phyloP scores from a whole-genome alignment of 2,888 invertebrate species.

The Oxyteleia sp. region DNA sequence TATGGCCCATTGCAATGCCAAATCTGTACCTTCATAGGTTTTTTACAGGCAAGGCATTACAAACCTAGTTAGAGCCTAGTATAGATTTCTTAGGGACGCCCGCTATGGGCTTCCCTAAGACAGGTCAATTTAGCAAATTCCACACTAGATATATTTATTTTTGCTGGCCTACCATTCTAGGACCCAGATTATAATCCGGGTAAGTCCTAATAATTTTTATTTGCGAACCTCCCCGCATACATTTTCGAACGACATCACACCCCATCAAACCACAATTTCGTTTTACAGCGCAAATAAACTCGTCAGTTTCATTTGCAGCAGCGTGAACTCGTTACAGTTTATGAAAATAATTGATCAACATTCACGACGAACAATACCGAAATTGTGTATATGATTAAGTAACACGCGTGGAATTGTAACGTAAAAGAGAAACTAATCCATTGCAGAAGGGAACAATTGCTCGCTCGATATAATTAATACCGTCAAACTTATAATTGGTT shows the following conservation, averaged over 20 bases:
- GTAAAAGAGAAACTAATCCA: conserved; percentile 35
- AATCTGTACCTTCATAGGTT: too few species aligned
- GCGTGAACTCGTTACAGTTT: conserved; percentile 23
- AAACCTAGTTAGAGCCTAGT: too few species aligned
- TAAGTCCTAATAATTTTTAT: too few species aligned
- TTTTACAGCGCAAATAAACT: background rate
- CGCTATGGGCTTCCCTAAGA: too few species aligned
- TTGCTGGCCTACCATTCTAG: too few species aligned
- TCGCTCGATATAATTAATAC: conserved; percentile 42
- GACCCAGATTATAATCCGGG: too few species aligned
- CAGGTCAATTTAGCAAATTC: too few species aligned
- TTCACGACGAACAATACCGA: conserved; percentile 34
- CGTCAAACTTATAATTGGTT: conserved; percentile 47
- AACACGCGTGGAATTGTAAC: conserved; percentile 19
- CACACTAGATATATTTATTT: too few species aligned
- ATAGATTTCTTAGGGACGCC: too few species aligned
- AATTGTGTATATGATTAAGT: conserved; percentile 38
- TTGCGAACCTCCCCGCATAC: too few species aligned
- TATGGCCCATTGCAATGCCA: too few species aligned
- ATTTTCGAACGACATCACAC: conserved; percentile 5
- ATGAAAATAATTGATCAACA: conserved; percentile 39
- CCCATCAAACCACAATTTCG: conserved; percentile 16
- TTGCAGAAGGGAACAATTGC: conserved; percentile 22
- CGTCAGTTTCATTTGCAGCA: conserved; percentile 17
- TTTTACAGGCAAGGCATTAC: too few species aligned